These are phyloP conservation scores for Calephelis nemesis DNA, from an alignment of 1,140 invertebrate genomes.

Conservation along the genomic window DNA sequence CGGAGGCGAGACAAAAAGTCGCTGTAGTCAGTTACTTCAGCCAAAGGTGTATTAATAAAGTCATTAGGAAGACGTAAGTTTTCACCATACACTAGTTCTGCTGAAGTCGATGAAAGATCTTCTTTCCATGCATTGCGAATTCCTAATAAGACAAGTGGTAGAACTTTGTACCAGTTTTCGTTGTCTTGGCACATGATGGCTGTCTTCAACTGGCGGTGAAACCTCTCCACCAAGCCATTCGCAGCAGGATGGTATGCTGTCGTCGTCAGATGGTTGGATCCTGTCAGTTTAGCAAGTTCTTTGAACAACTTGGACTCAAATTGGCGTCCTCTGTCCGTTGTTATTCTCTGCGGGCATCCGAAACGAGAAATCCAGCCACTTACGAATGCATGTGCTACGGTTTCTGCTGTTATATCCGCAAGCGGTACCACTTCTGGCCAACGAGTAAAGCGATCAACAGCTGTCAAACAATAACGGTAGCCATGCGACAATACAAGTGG, in stretches of 20 bases:
- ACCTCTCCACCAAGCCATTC: slow-evolving; percentile 7
- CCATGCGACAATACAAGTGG: neutral
- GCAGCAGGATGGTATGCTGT: slow-evolving; percentile 24
- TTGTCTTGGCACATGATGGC: slow-evolving; percentile 23
- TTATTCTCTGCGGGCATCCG: slow-evolving; percentile 21
- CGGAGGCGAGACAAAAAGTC: slow-evolving; percentile 22
- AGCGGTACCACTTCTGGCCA: neutral
- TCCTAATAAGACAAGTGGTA: slow-evolving; percentile 27
- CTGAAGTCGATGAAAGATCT: slow-evolving; percentile 23
- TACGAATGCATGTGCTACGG: neutral
- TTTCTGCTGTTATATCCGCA: neutral
- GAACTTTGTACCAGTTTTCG: slow-evolving; percentile 19
- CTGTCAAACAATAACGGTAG: neutral
- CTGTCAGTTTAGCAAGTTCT: neutral
- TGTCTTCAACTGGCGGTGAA: slow-evolving; percentile 20
- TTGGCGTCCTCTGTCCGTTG: slow-evolving; percentile 23
- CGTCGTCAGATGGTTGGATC: neutral
- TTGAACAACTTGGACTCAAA: slow-evolving; percentile 21
- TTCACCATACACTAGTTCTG: slow-evolving; percentile 26
- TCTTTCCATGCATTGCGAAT: slow-evolving; percentile 28
- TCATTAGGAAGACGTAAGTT: slow-evolving; percentile 21
- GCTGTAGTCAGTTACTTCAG: neutral
- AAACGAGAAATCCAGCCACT: slow-evolving; percentile 7
- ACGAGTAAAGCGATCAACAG: neutral
- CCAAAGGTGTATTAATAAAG: slow-evolving; percentile 6